A percentile compares a stretch with the other conserved stretches of the same genome.
phyloP scores from a whole-genome alignment of 2,888 invertebrate species.

The Phlogophora meticulosa region DNA sequence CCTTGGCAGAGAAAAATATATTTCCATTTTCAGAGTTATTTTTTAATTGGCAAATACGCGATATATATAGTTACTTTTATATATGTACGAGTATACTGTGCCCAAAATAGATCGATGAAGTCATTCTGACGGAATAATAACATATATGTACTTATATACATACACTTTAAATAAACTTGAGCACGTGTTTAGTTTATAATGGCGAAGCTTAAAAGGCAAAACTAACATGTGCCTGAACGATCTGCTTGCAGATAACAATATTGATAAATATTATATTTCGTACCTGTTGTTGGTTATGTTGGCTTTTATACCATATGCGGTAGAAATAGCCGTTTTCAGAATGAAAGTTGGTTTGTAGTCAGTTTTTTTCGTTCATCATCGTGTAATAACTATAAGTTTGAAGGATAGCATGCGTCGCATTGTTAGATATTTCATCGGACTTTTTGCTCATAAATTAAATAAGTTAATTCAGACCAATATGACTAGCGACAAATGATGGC shows the following conservation, averaged over 20 bases:
- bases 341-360: too few species aligned
- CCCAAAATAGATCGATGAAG: constrained; percentile 43
- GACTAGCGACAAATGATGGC: background rate
- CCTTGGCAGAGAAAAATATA: too few species aligned
- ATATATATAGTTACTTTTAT: background rate
- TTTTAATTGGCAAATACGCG: too few species aligned
- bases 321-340: background rate
- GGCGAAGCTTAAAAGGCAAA: constrained; percentile 31
- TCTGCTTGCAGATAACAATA: constrained; percentile 34
- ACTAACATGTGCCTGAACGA: constrained; percentile 25
- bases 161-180: constrained; percentile 48
- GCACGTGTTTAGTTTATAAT: constrained; percentile 46
- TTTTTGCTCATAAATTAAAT: too few species aligned
- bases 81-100: background rate
- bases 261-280: constrained; percentile 22
- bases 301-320: background rate
- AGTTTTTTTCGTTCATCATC: too few species aligned
- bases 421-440: too few species aligned
- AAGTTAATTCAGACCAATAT: background rate
- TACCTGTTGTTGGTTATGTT: background rate
- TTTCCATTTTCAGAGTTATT: too few species aligned
- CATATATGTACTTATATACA: constrained; percentile 23
- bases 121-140: constrained; percentile 25
- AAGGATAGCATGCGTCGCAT: too few species aligned
- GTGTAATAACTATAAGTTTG: too few species aligned